Percentiles rank a stretch among this genome's conserved stretches.
phyloP scores from a whole-genome alignment of 1,140 invertebrate genomes.

The Tetranychus urticae region DNA sequence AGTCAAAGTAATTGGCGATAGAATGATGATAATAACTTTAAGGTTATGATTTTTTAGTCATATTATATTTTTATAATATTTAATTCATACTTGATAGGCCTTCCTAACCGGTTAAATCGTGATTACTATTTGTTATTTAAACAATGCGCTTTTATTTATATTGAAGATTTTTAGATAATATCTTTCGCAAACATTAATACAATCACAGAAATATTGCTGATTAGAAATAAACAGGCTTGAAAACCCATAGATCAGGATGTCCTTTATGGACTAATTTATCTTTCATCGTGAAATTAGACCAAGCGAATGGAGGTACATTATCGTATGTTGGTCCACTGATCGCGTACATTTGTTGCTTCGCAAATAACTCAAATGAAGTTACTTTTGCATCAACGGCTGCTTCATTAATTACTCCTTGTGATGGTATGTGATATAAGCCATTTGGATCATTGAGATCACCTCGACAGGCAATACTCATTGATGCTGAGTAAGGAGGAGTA shows the following conservation, averaged over 20 bases:
- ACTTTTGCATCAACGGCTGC: conserved; percentile 13
- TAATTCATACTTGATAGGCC: too few relatives aligned
- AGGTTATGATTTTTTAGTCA: too few relatives aligned
- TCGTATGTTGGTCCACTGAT: conserved; percentile 6
- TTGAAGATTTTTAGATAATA: too few relatives aligned
- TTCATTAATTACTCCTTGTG: neutral
- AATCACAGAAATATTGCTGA: too few relatives aligned
- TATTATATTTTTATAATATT: too few relatives aligned
- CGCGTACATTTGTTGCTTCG: conserved; percentile 18
- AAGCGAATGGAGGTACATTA: conserved; percentile 3
- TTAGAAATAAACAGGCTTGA: neutral
- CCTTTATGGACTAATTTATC: neutral
- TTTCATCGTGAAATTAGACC: neutral
- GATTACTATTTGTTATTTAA: too few relatives aligned
- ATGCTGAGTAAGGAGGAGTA: conserved; percentile 8
- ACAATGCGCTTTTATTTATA: too few relatives aligned
- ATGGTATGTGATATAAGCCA: conserved; percentile 4
- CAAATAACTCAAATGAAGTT: conserved; percentile 21
- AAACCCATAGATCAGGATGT: conserved; percentile 6
- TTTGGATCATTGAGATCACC: conserved; percentile 9
- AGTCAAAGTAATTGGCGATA: too few relatives aligned
- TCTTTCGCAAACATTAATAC: too few relatives aligned
- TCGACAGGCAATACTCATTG: conserved; percentile 7
- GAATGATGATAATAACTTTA: too few relatives aligned
- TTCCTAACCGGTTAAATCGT: too few relatives aligned